Conservation (phyloP, 2,888 invertebrate genomes). For the Apamea crenata region DNA sequence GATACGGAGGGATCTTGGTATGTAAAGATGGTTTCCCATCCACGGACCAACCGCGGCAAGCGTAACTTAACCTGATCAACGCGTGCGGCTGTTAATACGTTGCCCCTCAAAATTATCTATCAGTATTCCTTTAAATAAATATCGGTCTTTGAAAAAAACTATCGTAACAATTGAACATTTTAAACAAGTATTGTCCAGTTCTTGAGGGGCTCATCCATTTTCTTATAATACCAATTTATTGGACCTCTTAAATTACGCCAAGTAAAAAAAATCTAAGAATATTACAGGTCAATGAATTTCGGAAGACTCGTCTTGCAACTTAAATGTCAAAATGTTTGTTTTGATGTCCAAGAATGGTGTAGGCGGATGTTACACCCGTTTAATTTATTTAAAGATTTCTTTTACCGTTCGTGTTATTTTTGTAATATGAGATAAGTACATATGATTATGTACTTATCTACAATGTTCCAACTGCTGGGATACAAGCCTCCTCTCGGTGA, state of each 20-base stretch:
- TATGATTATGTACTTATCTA: too few relatives aligned
- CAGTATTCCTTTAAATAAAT: too few relatives aligned
- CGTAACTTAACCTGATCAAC: too few relatives aligned
- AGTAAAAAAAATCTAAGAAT: constrained; percentile 18
- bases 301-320: constrained; percentile 4
- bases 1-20: too few relatives aligned
- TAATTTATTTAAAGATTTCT: constrained; percentile 26
- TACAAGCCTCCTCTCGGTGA: too few relatives aligned
- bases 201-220: background rate
- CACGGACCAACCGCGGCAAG: too few relatives aligned
- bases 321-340: constrained; percentile 42
- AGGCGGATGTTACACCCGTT: constrained; percentile 14
- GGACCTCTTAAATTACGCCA: constrained; percentile 26
- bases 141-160: too few relatives aligned
- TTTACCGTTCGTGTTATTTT: background rate
- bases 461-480: too few relatives aligned
- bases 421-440: background rate
- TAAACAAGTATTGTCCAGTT: constrained; percentile 40
- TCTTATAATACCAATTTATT: constrained; percentile 25
- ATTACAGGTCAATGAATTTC: constrained; percentile 21
- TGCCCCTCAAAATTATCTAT: too few relatives aligned
- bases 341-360: constrained; percentile 31
- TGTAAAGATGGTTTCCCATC: too few relatives aligned
- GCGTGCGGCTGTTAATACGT: too few relatives aligned
- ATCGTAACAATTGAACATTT: constrained; percentile 3